Percentiles rank a stretch among this genome's conserved stretches.
Conservation (phyloP, 1,140 invertebrate genomes). For the Cherax quadricarinatus region DNA sequence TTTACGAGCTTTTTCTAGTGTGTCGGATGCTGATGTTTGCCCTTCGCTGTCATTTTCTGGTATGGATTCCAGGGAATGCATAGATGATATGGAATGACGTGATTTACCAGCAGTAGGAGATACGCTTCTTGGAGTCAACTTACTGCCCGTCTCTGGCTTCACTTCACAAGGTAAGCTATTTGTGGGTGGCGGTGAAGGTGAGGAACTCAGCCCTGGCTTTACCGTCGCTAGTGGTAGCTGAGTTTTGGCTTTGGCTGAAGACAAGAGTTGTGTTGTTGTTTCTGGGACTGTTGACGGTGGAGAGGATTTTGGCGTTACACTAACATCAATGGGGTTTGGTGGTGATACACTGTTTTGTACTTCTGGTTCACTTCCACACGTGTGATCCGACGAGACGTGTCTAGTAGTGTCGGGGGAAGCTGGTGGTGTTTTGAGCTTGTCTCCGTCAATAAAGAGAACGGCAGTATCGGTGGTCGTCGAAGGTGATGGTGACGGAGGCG, state of each 20-base stretch:
- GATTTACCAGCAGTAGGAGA: conserved; percentile 48
- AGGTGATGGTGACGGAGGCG: conserved; percentile 15
- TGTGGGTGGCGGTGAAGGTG: conserved; percentile 39
- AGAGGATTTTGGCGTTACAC: neutral
- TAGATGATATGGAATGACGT: conserved; percentile 69
- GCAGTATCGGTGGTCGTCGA: neutral
- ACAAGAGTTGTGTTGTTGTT: neutral
- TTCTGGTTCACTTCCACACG: neutral
- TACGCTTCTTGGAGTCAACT: conserved; percentile 21
- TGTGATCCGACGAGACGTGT: neutral
- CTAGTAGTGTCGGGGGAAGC: conserved; percentile 27
- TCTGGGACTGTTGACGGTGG: neutral
- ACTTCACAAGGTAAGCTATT: conserved; percentile 1
- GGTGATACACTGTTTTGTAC: neutral
- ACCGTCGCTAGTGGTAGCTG: neutral
- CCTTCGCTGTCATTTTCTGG: conserved; percentile 70
- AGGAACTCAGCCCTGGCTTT: conserved; percentile 3
- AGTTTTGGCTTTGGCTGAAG: neutral
- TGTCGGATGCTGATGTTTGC: conserved; percentile 33
- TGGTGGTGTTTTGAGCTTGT: conserved; percentile 42
- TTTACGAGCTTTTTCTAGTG: conserved; percentile 15
- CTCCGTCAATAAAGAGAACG: conserved; percentile 19
- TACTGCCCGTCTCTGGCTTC: conserved; percentile 23
- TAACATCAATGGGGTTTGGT: neutral
- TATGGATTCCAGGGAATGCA: conserved; percentile 73